Conservation (phyloP, 2,113 vertebrate species). For the Catharus bicknelli region DNA sequence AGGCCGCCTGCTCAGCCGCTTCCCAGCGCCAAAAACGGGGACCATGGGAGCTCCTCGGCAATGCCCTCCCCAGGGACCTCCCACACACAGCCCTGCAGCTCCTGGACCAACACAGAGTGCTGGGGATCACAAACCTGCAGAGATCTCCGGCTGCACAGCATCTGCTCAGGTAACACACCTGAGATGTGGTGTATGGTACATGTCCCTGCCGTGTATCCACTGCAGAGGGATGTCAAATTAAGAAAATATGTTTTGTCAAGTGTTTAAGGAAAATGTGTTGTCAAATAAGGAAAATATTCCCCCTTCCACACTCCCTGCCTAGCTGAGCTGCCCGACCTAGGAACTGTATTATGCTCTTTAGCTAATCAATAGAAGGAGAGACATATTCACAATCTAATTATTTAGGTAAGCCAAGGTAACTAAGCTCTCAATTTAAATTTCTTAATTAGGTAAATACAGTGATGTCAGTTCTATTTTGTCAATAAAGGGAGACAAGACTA, state of each 20-base stretch:
- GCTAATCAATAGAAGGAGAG: not conserved
- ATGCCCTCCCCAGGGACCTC: not conserved
- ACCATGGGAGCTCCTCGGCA: not conserved
- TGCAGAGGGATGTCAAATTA: too few species aligned
- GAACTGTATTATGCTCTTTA: not conserved
- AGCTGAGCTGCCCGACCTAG: not conserved
- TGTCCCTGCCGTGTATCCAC: accelerated
- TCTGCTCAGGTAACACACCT: not conserved
- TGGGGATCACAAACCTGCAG: not conserved
- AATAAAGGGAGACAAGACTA: not conserved
- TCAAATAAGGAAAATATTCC: not conserved
- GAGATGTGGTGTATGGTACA: accelerated
- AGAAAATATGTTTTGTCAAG: not conserved
- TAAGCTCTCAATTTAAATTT: conserved; percentile 16
- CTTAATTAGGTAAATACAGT: not conserved
- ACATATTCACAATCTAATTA: not conserved
- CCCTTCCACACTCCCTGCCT: not conserved
- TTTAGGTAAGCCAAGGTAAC: conserved; percentile 23
- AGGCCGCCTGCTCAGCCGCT: not conserved
- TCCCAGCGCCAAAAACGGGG: accelerated
- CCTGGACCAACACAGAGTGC: not conserved
- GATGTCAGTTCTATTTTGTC: conserved; percentile 1
- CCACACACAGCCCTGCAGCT: not conserved
- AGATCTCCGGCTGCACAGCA: not conserved
- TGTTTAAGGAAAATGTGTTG: too few species aligned